Evolutionary conservation across 1,140 invertebrate species (phyloP), one percentile per base, ranked within the genome.

Genomic region (Pachypeltis micranthus): DNA sequence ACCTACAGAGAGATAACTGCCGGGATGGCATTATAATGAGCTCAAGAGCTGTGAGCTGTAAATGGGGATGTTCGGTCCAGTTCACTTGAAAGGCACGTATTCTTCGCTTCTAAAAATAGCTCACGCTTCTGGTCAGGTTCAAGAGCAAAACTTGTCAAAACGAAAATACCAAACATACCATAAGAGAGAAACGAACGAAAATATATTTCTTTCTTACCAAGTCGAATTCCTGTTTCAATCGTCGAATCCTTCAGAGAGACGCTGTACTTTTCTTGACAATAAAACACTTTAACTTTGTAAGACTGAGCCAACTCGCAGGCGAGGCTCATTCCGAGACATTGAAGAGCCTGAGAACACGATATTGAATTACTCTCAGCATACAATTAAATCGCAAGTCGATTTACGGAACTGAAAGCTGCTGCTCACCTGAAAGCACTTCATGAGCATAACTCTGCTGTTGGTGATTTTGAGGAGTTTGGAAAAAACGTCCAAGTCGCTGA

Each of bases 401-500:
- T 39, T 10, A 39, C 16, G 31, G 31, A 39, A 39, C 16, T 39
- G 16, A 7, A 39, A 10, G 31, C 16, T 61, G 10, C 54, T 34
- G 59, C 34, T 67, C 64, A 85, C 81, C 76, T 84, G 81, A 73
- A 87, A 84, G 68, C 80, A 83, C 68, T 82, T 80, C 54, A 87
- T 70, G 44, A 89, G 74, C 59, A 81, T 75, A 59, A 81, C 77
- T 67, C 87, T 81, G 65, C 84, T 82, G 63, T 83, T 82, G 69
- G 82, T 81, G 59, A 87, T 81, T 66, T 82, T 85, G 34, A 92
- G 73, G 68, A 92, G 78, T 67, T 83, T 76, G 66, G 81, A 77
- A 74, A 92, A 88, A 29, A 83, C 81, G 59, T 87, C 81, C 66
- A 90, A 69, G 72, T 88, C 78, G 47, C 81, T 80, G 64, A 91